Evolutionary conservation across 1,140 invertebrate genomes (phyloP).

Genomic region (Muscidifurax raptorellus): DNA sequence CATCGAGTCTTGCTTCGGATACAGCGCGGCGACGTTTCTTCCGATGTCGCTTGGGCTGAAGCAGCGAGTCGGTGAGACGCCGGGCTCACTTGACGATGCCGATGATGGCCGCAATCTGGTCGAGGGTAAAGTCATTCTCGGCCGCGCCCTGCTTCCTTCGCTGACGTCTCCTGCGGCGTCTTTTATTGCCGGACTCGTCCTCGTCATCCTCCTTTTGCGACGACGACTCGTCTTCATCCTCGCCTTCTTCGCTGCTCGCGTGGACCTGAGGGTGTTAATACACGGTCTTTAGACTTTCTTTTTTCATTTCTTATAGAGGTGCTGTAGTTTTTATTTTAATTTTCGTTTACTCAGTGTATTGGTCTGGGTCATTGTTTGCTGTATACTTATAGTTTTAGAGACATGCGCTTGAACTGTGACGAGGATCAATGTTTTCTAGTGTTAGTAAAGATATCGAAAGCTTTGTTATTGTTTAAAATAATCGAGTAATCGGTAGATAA

Average conservation of each 20-base stretch:
- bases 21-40: not conserved
- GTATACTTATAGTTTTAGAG: not conserved
- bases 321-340: not conserved
- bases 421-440: not conserved
- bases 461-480: not conserved
- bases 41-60: not conserved
- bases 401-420: not conserved
- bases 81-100: conserved; percentile 48
- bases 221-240: conserved; percentile 46
- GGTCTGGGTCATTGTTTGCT: not conserved
- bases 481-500: not conserved
- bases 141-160: conserved; percentile 3
- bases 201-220: conserved; percentile 32
- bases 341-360: not conserved
- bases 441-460: not conserved
- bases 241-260: conserved; percentile 67
- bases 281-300: not conserved
- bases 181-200: conserved; percentile 27
- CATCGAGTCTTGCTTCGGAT: not conserved
- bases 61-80: conserved; percentile 37
- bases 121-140: conserved; percentile 40
- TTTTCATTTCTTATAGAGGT: not conserved
- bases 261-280: conserved; percentile 58
- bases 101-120: conserved; percentile 49
- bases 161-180: not conserved